These are phyloP conservation scores for Aphaenogaster ashmeadi DNA, from an alignment of 1,140 invertebrate species.

Conservation along the genomic window DNA sequence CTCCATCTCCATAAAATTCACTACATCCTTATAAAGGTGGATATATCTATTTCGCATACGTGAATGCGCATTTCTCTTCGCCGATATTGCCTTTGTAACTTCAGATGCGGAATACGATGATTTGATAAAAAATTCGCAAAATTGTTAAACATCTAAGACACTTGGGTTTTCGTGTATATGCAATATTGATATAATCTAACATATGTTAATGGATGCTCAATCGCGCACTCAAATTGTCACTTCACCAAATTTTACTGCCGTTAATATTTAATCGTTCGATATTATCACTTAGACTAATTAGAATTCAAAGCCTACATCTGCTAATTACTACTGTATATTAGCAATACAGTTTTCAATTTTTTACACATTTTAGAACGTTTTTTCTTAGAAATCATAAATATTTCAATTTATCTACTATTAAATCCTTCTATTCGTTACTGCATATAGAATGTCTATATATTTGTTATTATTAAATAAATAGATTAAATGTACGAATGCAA, in stretches of 20 bases:
- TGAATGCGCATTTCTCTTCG: not conserved
- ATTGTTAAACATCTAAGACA: not conserved
- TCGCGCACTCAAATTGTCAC: not conserved
- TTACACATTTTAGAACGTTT: not conserved
- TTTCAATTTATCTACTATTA: not conserved
- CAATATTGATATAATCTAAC: not conserved
- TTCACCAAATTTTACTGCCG: not conserved
- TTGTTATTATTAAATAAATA: not conserved
- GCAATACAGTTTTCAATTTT: not conserved
- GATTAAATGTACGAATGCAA: not conserved
- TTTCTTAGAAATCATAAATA: not conserved
- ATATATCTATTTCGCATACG: conserved; percentile 9
- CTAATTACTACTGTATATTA: conserved; percentile 24
- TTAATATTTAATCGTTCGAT: conserved; percentile 10
- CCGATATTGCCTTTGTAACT: not conserved
- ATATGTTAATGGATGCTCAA: not conserved
- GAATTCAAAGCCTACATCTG: not conserved
- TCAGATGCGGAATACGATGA: not conserved
- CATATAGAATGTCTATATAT: not conserved
- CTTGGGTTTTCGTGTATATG: not conserved
- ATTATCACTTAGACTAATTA: not conserved
- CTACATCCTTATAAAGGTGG: conserved; percentile 4
- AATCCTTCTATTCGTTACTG: not conserved
- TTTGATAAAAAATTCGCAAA: not conserved
- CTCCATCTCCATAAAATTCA: conserved; percentile 56